Conservation (phyloP, 2,113 vertebrate genomes). For the Epinephelus moara region DNA sequence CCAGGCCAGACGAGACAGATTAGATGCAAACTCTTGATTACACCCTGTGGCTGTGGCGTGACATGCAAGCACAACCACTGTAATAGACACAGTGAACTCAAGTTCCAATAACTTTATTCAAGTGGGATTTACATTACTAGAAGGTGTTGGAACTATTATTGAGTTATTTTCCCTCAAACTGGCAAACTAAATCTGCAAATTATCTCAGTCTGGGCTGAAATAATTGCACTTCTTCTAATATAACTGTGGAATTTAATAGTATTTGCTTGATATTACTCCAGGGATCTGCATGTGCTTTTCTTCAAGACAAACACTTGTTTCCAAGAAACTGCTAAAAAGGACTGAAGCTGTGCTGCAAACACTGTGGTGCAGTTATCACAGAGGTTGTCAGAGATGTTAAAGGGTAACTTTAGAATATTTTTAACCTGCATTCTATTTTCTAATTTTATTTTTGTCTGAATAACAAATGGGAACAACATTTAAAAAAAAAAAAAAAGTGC, state of each 20-base stretch:
- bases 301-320: conserved; percentile 1
- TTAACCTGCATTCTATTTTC: too few relatives aligned
- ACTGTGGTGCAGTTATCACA: not conserved
- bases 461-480: too few relatives aligned
- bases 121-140: not conserved
- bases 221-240: conserved; percentile 4
- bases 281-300: not conserved
- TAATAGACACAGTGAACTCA: not conserved
- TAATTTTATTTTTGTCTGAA: too few relatives aligned
- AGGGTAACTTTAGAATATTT: not conserved
- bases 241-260: not conserved
- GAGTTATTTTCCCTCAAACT: conserved; percentile 2
- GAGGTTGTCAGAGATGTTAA: not conserved
- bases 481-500: too few relatives aligned
- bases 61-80: not conserved
- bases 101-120: not conserved
- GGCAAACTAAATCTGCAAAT: conserved; percentile 19
- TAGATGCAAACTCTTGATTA: conserved; percentile 7
- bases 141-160: not conserved
- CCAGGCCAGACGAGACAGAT: conserved; percentile 9
- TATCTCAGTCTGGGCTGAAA: not conserved
- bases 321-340: not conserved
- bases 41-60: not conserved
- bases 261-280: conserved; percentile 22
- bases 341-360: not conserved